Evolutionary conservation across 2,888 invertebrate species (phyloP).

Genomic region (Ochropleura leucogaster): DNA sequence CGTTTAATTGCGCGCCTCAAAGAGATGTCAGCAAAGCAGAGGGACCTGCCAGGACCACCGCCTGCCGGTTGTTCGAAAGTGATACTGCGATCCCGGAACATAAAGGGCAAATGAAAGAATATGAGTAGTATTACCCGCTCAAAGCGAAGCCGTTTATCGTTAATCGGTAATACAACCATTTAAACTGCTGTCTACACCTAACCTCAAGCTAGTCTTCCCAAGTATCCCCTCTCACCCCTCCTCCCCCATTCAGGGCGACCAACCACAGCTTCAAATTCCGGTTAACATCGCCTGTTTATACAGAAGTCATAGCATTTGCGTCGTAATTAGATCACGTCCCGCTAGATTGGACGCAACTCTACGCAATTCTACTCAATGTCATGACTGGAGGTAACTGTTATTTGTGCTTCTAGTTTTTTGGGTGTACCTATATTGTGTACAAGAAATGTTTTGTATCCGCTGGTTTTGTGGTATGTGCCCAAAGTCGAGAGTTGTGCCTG

Average conservation of each 20-base stretch:
- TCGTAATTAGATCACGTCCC: slow-evolving; percentile 64
- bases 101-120: no score
- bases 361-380: slow-evolving; percentile 38
- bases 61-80: no score
- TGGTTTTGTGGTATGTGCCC: background rate
- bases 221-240: background rate
- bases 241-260: no score
- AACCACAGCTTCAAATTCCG: slow-evolving; percentile 9
- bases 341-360: slow-evolving; percentile 44
- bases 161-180: background rate
- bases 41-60: no score
- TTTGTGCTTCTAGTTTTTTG: slow-evolving; percentile 25
- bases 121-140: no score
- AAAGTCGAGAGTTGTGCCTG: background rate
- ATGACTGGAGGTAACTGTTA: slow-evolving; percentile 37
- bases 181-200: no score
- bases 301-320: slow-evolving; percentile 44
- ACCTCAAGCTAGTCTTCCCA: background rate
- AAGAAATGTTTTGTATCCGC: background rate
- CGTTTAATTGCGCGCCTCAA: background rate
- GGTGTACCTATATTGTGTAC: background rate
- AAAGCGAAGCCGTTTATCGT: background rate
- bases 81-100: no score
- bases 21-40: no score
- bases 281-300: slow-evolving; percentile 42